Conservation (phyloP, 2,113 vertebrate genomes). For the Nibea coibor region DNA sequence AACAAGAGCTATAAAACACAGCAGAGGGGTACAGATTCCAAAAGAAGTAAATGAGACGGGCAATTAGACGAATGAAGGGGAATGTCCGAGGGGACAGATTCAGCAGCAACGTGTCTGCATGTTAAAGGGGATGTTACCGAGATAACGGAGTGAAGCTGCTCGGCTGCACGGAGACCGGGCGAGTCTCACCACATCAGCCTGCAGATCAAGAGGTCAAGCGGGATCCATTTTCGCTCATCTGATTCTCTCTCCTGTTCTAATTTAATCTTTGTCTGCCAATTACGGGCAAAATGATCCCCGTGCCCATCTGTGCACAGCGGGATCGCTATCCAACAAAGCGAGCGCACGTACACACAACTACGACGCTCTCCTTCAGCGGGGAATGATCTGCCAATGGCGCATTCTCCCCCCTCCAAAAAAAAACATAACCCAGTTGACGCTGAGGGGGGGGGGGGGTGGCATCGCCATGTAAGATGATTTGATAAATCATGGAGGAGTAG, state of each 20-base stretch:
- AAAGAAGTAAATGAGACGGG: constrained; percentile 3
- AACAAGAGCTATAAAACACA: constrained; percentile 7
- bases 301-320: constrained; percentile 40
- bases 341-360: not conserved
- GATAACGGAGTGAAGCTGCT: not conserved
- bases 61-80: not conserved
- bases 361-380: not conserved
- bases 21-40: not conserved
- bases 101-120: not conserved
- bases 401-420: not conserved
- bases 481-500: constrained; percentile 22
- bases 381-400: constrained; percentile 2
- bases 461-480: constrained; percentile 3
- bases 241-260: constrained; percentile 43
- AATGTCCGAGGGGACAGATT: not conserved
- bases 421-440: constrained; percentile 28
- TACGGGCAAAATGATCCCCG: constrained; percentile 46
- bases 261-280: constrained; percentile 64
- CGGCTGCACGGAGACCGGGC: not conserved
- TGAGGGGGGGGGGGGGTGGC: not conserved
- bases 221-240: constrained; percentile 63
- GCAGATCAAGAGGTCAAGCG: constrained; percentile 38
- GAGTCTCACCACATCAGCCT: constrained; percentile 48
- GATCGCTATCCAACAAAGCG: constrained; percentile 20
- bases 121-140: constrained; percentile 1